Conservation (phyloP, 2,113 vertebrate species). For the Numenius arquata region DNA sequence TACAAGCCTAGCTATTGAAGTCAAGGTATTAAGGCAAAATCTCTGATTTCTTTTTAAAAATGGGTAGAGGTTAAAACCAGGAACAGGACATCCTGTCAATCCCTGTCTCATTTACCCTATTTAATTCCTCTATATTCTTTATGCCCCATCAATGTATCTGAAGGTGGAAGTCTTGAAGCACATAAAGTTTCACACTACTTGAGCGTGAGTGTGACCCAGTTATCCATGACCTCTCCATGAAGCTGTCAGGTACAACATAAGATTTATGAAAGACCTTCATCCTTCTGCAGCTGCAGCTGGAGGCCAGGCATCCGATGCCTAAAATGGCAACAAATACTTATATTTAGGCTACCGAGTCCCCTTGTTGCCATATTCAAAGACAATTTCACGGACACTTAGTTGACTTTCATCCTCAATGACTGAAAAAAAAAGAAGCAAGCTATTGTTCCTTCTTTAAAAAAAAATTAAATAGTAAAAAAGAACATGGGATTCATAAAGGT, state of each 20-base stretch:
- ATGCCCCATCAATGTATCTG: not conserved
- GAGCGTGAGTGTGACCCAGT: not conserved
- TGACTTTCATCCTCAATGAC: not conserved
- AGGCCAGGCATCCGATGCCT: not conserved
- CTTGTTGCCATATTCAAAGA: not conserved
- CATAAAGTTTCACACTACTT: not conserved
- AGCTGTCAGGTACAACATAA: not conserved
- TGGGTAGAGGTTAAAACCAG: not conserved
- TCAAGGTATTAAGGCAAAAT: not conserved
- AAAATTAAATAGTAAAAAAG: not conserved
- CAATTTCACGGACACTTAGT: accelerated
- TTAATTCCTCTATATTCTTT: not conserved
- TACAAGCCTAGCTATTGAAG: not conserved
- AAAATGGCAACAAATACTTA: not conserved
- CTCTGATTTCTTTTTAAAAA: not conserved
- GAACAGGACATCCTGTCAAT: not conserved
- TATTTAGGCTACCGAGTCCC: not conserved
- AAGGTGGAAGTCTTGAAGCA: not conserved
- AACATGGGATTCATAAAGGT: not conserved
- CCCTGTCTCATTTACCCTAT: not conserved
- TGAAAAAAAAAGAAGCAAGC: not conserved
- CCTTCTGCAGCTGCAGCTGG: not conserved
- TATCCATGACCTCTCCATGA: not conserved
- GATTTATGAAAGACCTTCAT: not conserved
- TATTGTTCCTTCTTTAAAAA: not conserved